A percentile compares a stretch with the other conserved stretches of the same genome.
Evolutionary conservation across 2,797 vertebrate species (phyloP).

Genomic region (Epinephelus malabaricus): DNA sequence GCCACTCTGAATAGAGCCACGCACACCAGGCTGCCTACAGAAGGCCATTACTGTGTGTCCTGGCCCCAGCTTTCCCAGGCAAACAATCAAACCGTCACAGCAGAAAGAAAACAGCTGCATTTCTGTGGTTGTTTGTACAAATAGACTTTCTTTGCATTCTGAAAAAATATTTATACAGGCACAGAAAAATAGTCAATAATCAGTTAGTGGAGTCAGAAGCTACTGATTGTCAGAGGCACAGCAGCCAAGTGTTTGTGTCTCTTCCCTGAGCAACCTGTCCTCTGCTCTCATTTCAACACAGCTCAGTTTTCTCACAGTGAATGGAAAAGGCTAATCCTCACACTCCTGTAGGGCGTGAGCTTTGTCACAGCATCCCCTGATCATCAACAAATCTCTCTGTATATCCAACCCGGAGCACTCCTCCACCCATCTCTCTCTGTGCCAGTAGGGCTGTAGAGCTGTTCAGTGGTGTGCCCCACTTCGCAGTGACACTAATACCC

Average conservation of each 20-base stretch:
- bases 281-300: slow-evolving; percentile 26
- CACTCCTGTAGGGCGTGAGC: background rate
- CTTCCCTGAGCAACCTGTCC: slow-evolving; percentile 1
- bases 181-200: background rate
- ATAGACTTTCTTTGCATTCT: background rate
- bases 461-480: slow-evolving; percentile 27
- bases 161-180: background rate
- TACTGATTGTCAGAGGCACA: background rate
- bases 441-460: slow-evolving; percentile 15
- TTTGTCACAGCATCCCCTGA: slow-evolving; percentile 47
- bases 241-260: slow-evolving; percentile 12
- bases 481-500: slow-evolving; percentile 48
- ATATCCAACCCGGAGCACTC: slow-evolving; percentile 24
- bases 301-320: slow-evolving; percentile 44
- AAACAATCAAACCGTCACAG: slow-evolving; percentile 65
- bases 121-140: slow-evolving; percentile 26
- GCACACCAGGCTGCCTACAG: slow-evolving; percentile 72
- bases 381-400: slow-evolving; percentile 31
- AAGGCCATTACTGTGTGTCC: slow-evolving; percentile 62
- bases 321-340: slow-evolving; percentile 26
- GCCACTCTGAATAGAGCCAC: slow-evolving; percentile 70
- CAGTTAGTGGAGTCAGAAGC: background rate
- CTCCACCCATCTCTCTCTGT: slow-evolving; percentile 22
- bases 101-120: slow-evolving; percentile 40
- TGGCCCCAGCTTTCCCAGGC: slow-evolving; percentile 48